Evolutionary conservation across 2,797 vertebrate genomes (phyloP).

Genomic region (Lepilemur septentrionalis): DNA sequence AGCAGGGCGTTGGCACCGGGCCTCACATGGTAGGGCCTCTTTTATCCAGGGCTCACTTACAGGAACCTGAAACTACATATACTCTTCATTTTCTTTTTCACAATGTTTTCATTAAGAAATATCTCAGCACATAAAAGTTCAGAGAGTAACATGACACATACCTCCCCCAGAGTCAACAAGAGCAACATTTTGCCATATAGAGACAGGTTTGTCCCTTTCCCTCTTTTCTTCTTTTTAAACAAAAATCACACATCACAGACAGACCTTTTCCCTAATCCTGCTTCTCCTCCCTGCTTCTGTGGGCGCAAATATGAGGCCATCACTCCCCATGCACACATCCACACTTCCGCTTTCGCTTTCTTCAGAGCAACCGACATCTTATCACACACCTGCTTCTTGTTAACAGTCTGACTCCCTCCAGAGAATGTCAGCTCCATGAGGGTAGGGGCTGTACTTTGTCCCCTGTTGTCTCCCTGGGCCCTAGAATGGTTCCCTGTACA

Average conservation of each 20-base stretch:
- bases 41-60: not conserved
- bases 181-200: not conserved
- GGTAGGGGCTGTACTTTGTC: not conserved
- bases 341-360: not conserved
- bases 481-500: not conserved
- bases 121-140: not conserved
- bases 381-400: not conserved
- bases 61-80: not conserved
- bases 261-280: not conserved
- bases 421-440: not conserved
- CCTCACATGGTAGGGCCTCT: not conserved
- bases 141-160: not conserved
- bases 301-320: not conserved
- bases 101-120: not conserved
- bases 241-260: not conserved
- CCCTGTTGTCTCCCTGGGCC: not conserved
- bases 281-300: not conserved
- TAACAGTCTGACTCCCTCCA: not conserved
- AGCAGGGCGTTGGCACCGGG: not conserved
- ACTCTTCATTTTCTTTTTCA: not conserved
- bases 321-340: not conserved
- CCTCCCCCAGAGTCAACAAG: not conserved
- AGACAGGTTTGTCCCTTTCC: not conserved
- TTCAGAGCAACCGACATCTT: not conserved
- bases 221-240: not conserved